phyloP scores from a whole-genome alignment of 2,113 vertebrate species.

The Microtus oregoni region DNA sequence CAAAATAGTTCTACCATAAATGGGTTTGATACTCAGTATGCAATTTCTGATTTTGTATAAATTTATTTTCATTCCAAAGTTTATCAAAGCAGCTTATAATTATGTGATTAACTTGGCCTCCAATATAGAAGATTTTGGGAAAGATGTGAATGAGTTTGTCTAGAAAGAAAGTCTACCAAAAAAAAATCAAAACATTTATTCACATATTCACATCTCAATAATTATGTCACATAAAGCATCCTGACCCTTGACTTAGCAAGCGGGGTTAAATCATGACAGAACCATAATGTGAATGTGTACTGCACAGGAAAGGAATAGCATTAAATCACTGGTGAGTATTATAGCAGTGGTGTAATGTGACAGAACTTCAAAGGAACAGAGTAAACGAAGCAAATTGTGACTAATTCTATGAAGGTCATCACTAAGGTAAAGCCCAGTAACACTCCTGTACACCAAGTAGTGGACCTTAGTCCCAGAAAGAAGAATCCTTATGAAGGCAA shows the following conservation, averaged over 20 bases:
- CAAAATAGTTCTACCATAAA: conserved; percentile 47
- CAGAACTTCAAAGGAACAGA: neutral
- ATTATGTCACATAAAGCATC: conserved; percentile 6
- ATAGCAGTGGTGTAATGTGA: neutral
- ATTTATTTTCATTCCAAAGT: conserved; percentile 56
- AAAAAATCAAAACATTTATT: conserved; percentile 39
- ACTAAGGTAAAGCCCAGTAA: neutral
- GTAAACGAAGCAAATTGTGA: neutral
- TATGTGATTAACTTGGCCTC: neutral
- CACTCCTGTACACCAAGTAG: neutral
- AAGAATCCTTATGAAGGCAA: neutral
- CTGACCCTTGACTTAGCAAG: neutral
- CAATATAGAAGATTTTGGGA: neutral
- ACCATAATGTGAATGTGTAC: neutral
- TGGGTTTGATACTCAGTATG: neutral
- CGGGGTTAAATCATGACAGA: neutral
- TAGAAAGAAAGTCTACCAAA: conserved; percentile 48
- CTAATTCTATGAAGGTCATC: neutral
- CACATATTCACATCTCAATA: neutral
- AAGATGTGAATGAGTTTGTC: neutral
- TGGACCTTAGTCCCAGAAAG: neutral
- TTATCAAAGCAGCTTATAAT: neutral
- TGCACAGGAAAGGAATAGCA: neutral
- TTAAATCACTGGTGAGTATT: neutral
- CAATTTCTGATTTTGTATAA: conserved; percentile 24